Percentiles rank a stretch among this genome's conserved stretches.
These are phyloP conservation scores for Notamacropus eugenii DNA, from an alignment of 2,797 vertebrate species.

Conservation along the genomic window DNA sequence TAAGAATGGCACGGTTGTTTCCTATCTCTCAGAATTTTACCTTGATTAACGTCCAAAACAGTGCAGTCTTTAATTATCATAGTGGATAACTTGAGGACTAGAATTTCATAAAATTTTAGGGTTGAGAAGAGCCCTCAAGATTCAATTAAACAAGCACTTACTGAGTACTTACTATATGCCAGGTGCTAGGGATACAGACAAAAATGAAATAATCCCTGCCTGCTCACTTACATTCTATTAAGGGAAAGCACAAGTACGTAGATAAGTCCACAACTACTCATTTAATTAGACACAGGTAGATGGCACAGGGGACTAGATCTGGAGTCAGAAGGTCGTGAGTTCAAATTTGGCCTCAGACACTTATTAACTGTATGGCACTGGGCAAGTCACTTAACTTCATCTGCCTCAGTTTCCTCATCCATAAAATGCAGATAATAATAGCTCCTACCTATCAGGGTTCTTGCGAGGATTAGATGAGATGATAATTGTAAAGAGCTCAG, in stretches of 20 bases:
- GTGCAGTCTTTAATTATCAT: background rate
- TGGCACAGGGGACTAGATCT: background rate
- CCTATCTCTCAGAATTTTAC: conserved; percentile 8
- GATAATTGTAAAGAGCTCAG: background rate
- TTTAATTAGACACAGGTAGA: background rate
- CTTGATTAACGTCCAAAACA: conserved; percentile 33
- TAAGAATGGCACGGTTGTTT: background rate
- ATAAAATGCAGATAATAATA: background rate
- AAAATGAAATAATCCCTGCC: background rate
- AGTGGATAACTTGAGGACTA: background rate
- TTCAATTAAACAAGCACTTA: background rate
- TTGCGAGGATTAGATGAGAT: background rate
- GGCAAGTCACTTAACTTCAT: background rate
- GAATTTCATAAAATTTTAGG: background rate
- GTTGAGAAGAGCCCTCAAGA: background rate
- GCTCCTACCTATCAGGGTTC: background rate
- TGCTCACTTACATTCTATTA: background rate
- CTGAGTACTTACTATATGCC: background rate
- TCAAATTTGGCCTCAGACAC: background rate
- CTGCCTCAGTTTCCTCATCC: background rate
- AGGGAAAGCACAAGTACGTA: background rate
- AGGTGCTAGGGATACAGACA: background rate
- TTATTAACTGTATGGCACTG: background rate
- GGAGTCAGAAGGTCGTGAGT: background rate
- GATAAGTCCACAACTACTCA: background rate